These are phyloP conservation scores for Pristis pectinata DNA, from an alignment of 2,797 vertebrate genomes.

Conservation along the genomic window DNA sequence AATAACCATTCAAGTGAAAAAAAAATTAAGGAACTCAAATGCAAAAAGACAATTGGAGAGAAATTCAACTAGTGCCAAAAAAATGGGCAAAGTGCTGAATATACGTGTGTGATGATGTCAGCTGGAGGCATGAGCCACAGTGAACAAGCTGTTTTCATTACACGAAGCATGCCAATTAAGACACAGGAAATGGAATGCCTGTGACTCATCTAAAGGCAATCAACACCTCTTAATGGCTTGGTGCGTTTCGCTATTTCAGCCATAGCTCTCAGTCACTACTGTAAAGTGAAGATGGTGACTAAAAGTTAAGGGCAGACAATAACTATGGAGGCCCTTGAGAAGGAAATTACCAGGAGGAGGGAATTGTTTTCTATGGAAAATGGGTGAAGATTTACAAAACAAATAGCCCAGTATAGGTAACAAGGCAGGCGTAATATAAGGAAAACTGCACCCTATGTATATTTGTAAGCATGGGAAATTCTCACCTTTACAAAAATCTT, in stretches of 20 bases:
- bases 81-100: background rate
- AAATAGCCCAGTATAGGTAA: background rate
- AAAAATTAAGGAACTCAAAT: constrained; percentile 6
- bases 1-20: background rate
- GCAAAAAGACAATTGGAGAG: background rate
- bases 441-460: background rate
- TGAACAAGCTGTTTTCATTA: background rate
- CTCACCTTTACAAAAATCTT: background rate
- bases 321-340: background rate
- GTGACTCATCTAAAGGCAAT: background rate
- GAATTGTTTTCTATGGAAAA: background rate
- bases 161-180: background rate
- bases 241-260: background rate
- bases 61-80: background rate
- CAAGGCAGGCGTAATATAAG: background rate
- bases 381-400: background rate
- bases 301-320: background rate
- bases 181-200: background rate
- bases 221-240: background rate
- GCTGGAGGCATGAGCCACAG: background rate
- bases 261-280: background rate
- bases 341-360: background rate
- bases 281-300: background rate
- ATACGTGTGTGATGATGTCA: background rate
- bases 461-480: background rate